Evolutionary conservation across 2,888 invertebrate species (phyloP), one percentile per base, ranked within the genome.

Genomic region (Drosophila hamatofila): DNA sequence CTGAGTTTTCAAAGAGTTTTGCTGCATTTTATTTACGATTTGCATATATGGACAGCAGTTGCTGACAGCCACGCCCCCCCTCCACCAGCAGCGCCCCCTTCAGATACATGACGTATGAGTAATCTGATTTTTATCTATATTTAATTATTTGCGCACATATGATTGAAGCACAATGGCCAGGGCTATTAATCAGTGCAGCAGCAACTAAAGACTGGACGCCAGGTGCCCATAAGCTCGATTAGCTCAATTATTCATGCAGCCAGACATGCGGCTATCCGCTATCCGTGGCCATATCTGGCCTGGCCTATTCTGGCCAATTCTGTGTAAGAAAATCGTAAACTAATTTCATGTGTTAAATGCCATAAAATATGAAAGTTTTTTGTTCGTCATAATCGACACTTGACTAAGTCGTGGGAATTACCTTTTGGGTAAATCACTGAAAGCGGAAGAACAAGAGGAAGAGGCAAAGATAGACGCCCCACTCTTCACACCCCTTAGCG

Each of bases 101-200:
- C 78, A 41, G 71, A 75, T 37, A 75, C 79, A 69, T 79, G 75
- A 66, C 73, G 68, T 86, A 83, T 77, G 83, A 88, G 89, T 86
- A 89, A 83, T 83, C 83, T 74, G 83, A 83, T 88, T 82, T 77
- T 77, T 88, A 83, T 83, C 87, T 83, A 88, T 88, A 77, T 80
- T 80, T 83, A 83, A 88, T 86, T 88, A 88, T 83, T 86, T 86
- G 73, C 87, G 68, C 88, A 80, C 70, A 72, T 75, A 65, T 80
- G 83, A 79, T 84, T 87, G 81, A 71, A 84, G 71, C 87, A 83
- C 83, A 87, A 86, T 89, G 84, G 87, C 71, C 75, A 72, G 69
- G 78, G 85, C 84, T 89, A 83, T 83, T 83, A 83, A 83, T 83
- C 83, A 87, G 88, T 87, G 78, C 83, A 82, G 37, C 14, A 14